phyloP scores from a whole-genome alignment of 2,113 vertebrate species.

The Protobothrops mucrosquamatus region DNA sequence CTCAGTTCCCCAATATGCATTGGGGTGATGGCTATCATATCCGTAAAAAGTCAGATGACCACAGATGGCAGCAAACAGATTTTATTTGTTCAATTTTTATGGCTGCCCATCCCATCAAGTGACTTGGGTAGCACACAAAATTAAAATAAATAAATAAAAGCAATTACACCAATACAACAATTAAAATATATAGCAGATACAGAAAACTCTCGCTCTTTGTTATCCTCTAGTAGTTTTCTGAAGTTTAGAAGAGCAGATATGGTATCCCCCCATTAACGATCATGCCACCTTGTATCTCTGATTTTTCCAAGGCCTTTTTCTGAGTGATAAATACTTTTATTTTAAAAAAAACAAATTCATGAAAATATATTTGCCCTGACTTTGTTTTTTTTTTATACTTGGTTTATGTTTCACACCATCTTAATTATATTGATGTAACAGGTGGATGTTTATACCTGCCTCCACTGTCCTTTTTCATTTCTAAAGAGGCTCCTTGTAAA shows the following conservation, averaged over 20 bases:
- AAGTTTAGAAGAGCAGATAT: not conserved
- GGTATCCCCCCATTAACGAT: not conserved
- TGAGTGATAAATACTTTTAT: not conserved
- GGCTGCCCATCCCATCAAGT: not conserved
- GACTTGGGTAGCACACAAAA: not conserved
- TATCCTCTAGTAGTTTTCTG: not conserved
- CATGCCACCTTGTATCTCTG: not conserved
- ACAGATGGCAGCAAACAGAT: not conserved
- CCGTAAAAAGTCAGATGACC: not conserved
- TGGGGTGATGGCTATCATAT: not conserved
- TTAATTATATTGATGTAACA: constrained; percentile 63
- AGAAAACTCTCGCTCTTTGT: not conserved
- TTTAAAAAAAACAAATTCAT: constrained; percentile 5
- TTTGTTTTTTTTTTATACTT: constrained; percentile 52
- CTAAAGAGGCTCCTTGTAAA: not conserved
- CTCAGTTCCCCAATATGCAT: not conserved
- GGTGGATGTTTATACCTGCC: constrained; percentile 52
- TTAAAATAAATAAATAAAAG: not conserved
- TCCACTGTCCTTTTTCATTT: constrained; percentile 51
- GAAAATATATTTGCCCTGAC: constrained; percentile 47
- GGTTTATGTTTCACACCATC: constrained; percentile 58
- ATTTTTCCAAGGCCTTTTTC: not conserved
- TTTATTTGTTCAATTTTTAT: not conserved
- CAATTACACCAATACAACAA: not conserved
- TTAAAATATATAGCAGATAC: not conserved